These are phyloP conservation scores for Porites australiensis DNA, from an alignment of 64 coral and sea anemone species.

Conservation along the genomic window DNA sequence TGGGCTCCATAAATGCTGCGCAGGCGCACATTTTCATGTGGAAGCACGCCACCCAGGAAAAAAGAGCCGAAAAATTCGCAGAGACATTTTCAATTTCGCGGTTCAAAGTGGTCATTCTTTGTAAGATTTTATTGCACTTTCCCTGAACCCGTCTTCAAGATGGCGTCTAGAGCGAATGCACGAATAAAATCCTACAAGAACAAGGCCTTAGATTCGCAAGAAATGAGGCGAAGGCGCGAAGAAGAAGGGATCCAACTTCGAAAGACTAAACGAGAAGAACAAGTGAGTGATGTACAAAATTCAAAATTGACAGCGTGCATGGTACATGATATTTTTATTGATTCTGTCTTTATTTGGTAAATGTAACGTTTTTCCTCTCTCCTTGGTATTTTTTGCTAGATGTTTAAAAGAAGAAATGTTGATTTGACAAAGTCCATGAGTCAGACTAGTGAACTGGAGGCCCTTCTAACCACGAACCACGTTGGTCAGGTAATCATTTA, in stretches of 20 bases:
- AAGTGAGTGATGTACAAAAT: constrained; percentile 54
- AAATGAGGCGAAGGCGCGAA: constrained; percentile 98
- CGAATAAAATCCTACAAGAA: constrained; percentile 99
- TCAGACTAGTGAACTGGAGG: constrained; percentile 79
- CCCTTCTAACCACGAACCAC: constrained; percentile 73
- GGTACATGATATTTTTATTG: constrained; percentile 6
- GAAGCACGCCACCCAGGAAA: constrained; percentile 49
- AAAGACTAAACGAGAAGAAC: constrained; percentile 97
- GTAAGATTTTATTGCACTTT: constrained; percentile 44
- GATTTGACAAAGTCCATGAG: constrained; percentile 59
- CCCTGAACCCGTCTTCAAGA: constrained; percentile 50
- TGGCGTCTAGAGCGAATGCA: constrained; percentile 84
- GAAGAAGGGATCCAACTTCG: constrained; percentile 98
- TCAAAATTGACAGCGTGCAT: background rate
- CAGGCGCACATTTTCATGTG: constrained; percentile 42
- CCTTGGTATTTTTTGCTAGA: constrained; percentile 51
- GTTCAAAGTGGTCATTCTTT: background rate
- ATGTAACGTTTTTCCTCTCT: background rate
- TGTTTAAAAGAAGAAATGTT: constrained; percentile 99
- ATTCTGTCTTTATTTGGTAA: background rate
- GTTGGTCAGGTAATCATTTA: constrained; percentile 56
- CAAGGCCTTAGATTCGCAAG: constrained; percentile 87
- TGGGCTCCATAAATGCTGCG: background rate
- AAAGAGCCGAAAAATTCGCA: constrained; percentile 19
- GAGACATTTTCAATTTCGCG: constrained; percentile 29